A percentile compares a stretch with the other conserved stretches of the same genome.
phyloP scores from a whole-genome alignment of 2,113 vertebrate species.

The Delphinapterus leucas region DNA sequence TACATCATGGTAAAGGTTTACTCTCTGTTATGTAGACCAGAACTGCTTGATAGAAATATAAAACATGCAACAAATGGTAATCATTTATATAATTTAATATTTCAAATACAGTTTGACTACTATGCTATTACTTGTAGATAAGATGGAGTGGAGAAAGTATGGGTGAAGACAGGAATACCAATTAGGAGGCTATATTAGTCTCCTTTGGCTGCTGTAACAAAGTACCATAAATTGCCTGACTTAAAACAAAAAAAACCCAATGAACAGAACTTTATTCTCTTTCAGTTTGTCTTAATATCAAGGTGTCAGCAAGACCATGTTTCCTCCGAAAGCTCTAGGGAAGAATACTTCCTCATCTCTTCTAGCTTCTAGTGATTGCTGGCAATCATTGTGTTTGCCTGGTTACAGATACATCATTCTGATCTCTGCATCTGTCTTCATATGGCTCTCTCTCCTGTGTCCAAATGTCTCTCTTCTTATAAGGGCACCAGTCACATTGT shows the following conservation, averaged over 20 bases:
- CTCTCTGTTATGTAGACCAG: background rate
- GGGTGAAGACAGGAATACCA: background rate
- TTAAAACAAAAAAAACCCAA: background rate
- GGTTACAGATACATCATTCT: background rate
- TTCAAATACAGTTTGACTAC: background rate
- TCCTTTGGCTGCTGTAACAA: background rate
- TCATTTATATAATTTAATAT: background rate
- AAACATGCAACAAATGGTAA: background rate
- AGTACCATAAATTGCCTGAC: background rate
- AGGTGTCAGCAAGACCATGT: background rate
- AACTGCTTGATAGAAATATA: background rate
- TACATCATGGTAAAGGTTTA: background rate
- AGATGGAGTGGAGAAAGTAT: background rate
- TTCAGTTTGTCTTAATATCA: background rate
- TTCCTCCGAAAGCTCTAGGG: background rate
- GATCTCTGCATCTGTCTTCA: background rate
- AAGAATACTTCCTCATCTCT: background rate
- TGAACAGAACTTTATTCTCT: background rate
- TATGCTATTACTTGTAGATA: background rate
- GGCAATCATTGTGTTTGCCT: background rate
- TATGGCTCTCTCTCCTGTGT: background rate
- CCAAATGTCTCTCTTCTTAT: background rate
- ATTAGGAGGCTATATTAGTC: background rate
- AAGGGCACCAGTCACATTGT: background rate
- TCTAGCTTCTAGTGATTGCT: background rate